A percentile compares a stretch with the other conserved stretches of the same genome.
These are phyloP conservation scores for Trichechus manatus DNA, from an alignment of 2,113 vertebrate genomes.

Conservation along the genomic window DNA sequence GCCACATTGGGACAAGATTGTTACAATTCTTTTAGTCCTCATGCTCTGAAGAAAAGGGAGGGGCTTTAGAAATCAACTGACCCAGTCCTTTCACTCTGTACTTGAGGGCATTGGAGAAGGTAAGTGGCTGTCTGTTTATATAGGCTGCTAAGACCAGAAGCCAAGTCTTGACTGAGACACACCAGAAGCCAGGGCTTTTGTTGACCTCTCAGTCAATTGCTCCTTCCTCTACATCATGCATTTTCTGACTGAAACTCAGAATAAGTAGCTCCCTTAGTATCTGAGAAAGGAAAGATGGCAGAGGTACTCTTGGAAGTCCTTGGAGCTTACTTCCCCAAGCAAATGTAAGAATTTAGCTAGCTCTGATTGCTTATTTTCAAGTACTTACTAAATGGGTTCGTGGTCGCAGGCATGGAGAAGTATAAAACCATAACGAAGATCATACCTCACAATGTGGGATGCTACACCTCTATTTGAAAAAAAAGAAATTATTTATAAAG, in stretches of 20 bases:
- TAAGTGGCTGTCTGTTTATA: not conserved
- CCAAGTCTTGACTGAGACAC: not conserved
- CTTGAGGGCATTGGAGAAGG: not conserved
- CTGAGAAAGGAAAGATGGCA: not conserved
- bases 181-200: not conserved
- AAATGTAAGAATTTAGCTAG: not conserved
- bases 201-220: not conserved
- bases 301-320: not conserved
- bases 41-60: not conserved
- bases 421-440: not conserved
- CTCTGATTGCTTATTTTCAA: not conserved
- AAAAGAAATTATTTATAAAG: conserved; percentile 1
- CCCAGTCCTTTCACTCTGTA: not conserved
- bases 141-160: not conserved
- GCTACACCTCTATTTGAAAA: conserved; percentile 13
- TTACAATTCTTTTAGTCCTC: not conserved
- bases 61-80: not conserved
- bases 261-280: not conserved
- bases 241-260: not conserved
- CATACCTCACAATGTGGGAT: not conserved
- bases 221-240: not conserved
- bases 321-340: not conserved
- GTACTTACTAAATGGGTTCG: not conserved
- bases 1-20: not conserved
- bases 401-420: not conserved